Evolutionary conservation across 1,140 invertebrate species (phyloP).

Genomic region (Rhyzopertha dominica): DNA sequence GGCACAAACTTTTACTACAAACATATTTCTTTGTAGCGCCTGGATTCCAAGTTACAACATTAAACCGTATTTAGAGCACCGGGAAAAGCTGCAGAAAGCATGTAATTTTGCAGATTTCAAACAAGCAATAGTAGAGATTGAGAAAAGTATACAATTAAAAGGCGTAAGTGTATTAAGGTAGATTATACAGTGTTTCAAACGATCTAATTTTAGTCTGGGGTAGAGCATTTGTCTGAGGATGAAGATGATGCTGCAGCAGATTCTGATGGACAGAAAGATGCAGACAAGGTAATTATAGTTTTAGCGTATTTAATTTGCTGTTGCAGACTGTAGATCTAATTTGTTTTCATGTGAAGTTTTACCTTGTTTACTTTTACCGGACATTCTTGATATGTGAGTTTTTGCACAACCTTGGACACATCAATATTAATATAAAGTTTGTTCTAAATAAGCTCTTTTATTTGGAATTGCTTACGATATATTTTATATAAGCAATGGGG

Average conservation of each 20-base stretch:
- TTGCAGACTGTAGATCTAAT: not conserved
- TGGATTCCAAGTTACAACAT: conserved; percentile 86
- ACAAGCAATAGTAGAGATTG: conserved; percentile 81
- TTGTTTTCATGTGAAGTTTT: not conserved
- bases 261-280: conserved; percentile 7
- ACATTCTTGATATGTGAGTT: too few relatives aligned
- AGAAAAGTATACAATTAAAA: conserved; percentile 72
- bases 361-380: too few relatives aligned
- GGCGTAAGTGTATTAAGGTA: conserved; percentile 50
- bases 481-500: too few relatives aligned
- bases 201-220: not conserved
- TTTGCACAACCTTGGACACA: too few relatives aligned
- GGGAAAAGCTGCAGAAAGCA: conserved; percentile 71
- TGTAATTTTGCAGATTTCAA: conserved; percentile 77
- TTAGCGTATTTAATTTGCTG: conserved; percentile 1
- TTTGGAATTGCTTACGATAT: too few relatives aligned
- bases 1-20: conserved; percentile 1
- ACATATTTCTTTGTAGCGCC: conserved; percentile 59
- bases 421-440: too few relatives aligned
- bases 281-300: conserved; percentile 6
- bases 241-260: conserved; percentile 11
- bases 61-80: conserved; percentile 77
- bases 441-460: too few relatives aligned
- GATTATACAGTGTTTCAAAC: not conserved
- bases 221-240: not conserved